Base-by-base conservation (phyloP, 2,888 invertebrate genomes). In the Agonopterix arenella region DNA sequence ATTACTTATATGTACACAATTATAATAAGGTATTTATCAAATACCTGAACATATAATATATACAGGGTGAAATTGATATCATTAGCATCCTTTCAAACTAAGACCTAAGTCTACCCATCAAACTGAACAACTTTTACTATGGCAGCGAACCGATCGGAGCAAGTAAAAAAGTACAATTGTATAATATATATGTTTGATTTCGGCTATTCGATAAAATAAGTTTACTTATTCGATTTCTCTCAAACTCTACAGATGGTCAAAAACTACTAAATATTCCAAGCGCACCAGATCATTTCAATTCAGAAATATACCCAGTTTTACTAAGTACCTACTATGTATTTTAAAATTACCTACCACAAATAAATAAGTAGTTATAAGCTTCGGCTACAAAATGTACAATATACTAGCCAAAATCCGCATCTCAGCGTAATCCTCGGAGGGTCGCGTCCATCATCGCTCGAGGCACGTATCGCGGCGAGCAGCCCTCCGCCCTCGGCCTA, bases 391-490 rank as follows among this genome's bases (percentile, higher is more conserved):
- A 40, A 40, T 40, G n/a, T 40, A 40, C n/a, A 40, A 40, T 40
- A 40, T 5, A 43, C 10, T 40, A 53, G 49, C 44, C 42, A 46
- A 48, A 40, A 47, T 50, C 48, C 51, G 45, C 45, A 44, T 36
- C 43, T 43, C 47, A 40, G 41, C 45, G 43, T 54, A 56, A 56
- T 52, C 52, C 48, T 44, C 8, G 37, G 49, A 52, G 57, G 58
- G 51, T 47, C 48, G 53, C 58, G 57, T 61, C 58, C 61, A 55
- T 60, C 60, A 58, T 53, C 52, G 45, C 47, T 42, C 28, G 18
- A 38, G 48, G 53, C 40, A 53, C 51, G 50, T 51, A 47, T 51
- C 52, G 50, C 52, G 38, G 38, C 48, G 37, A 43, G 4, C 45
- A 11, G 42, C 45, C 41, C 44, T 36, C 52, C 28, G 28, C 28